Evolutionary conservation across 2,797 vertebrate species (phyloP), one percentile per base, ranked within the genome.

Genomic region (Crocidura indochinensis): DNA sequence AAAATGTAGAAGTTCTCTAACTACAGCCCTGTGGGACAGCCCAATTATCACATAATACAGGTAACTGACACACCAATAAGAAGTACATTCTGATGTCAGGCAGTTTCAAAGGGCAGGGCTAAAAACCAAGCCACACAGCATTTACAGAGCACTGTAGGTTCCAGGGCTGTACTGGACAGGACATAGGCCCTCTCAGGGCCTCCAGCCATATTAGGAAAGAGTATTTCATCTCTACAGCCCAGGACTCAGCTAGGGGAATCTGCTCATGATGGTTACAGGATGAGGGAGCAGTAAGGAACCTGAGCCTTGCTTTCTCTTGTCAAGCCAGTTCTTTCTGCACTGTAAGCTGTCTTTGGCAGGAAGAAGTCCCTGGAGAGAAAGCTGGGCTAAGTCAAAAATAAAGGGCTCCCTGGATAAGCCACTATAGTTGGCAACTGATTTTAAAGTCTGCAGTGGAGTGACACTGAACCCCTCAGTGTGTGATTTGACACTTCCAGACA

Each of bases 341-440:
- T 26, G 9, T 17, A 26, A 1, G 26, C 15, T 56, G 27, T 27
- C 20, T n/a, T 38, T 29, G 29, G 67, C 53, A 62, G 38, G 44
- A 76, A 1, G 46, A 83, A 53, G 60, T 10, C 29, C 53, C 4
- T 5, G 31, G 38, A 80, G 27, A 68, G 38, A 80, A 24, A 68
- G 15, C 3, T 29, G 62, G 38, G 10, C 8, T 20, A 10, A 20
- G 10, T 75, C 31, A 1, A 22, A 76, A 1, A 29, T 5, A 47
- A 91, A 75, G 60, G 51, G 27, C 69, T 90, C 68, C 69, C 56
- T 15, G 67, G 79, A 80, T 53, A 91, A 27, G 46, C n/a, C 85
- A 22, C 71, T 12, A 22, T 51, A 10, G 15, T 80, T 7, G 7
- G 44, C 46, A 87, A 10, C 27, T 31, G 56, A 29, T 19, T 17